Evolutionary conservation across 2,113 vertebrate species (phyloP).

Genomic region (Cichladusa arquata): DNA sequence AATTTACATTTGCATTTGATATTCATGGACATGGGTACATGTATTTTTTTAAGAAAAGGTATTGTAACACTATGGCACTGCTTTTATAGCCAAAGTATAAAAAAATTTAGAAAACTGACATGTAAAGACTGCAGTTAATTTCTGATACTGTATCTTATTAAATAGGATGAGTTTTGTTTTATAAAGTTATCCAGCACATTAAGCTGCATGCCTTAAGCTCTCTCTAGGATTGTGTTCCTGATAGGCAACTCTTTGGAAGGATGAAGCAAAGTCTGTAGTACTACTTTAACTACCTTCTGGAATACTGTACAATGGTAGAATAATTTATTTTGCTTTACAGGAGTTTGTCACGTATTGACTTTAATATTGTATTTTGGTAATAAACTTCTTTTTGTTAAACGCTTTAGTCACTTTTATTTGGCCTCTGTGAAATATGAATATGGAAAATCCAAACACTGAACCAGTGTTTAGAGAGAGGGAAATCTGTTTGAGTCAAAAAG

Average conservation of each 20-base stretch:
- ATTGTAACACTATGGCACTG: slow-evolving; percentile 81
- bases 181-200: slow-evolving; percentile 70
- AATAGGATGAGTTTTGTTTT: slow-evolving; percentile 74
- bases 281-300: slow-evolving; percentile 76
- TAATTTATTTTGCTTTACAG: slow-evolving; percentile 92
- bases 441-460: background rate
- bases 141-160: slow-evolving; percentile 67
- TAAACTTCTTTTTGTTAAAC: slow-evolving; percentile 86
- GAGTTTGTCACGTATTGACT: slow-evolving; percentile 86
- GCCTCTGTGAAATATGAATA: background rate
- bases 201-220: slow-evolving; percentile 80
- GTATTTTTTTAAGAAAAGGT: slow-evolving; percentile 86
- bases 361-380: slow-evolving; percentile 96
- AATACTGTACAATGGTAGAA: slow-evolving; percentile 83
- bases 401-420: slow-evolving; percentile 38
- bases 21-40: slow-evolving; percentile 78
- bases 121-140: slow-evolving; percentile 71
- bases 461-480: background rate
- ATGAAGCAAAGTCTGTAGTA: slow-evolving; percentile 70
- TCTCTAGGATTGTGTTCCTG: slow-evolving; percentile 66
- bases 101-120: slow-evolving; percentile 71
- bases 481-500: background rate
- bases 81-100: slow-evolving; percentile 81
- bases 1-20: slow-evolving; percentile 78
- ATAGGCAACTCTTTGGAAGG: slow-evolving; percentile 62